phyloP scores from a whole-genome alignment of 2,797 vertebrate genomes.

The Brachyalestes nurse region DNA sequence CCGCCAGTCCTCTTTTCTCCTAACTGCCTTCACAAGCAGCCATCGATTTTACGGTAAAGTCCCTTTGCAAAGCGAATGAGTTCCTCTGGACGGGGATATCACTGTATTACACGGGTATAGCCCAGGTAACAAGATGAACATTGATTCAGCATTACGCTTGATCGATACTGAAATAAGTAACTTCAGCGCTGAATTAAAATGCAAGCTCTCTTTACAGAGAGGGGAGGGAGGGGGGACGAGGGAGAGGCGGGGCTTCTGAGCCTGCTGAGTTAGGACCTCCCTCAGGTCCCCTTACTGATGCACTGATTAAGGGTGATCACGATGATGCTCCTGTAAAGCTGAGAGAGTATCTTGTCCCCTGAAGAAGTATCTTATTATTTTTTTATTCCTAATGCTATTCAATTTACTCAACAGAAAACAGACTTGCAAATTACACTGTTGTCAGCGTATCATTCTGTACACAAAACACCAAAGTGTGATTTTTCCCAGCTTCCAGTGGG shows the following conservation, averaged over 20 bases:
- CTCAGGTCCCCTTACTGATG: conserved; percentile 41
- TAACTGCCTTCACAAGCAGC: conserved; percentile 84
- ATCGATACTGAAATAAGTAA: conserved; percentile 99
- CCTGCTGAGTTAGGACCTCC: conserved; percentile 26
- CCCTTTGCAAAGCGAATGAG: conserved; percentile 96
- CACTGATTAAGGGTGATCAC: conserved; percentile 43
- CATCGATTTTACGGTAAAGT: conserved; percentile 98
- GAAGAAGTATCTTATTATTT: conserved; percentile 20
- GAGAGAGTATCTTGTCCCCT: conserved; percentile 9
- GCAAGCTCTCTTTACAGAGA: conserved; percentile 90
- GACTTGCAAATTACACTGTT: conserved; percentile 15
- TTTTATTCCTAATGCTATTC: not conserved
- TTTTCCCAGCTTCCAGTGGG: not conserved
- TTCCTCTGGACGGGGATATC: conserved; percentile 94
- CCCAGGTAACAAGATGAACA: conserved; percentile 98
- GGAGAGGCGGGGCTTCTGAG: conserved; percentile 45
- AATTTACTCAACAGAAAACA: not conserved
- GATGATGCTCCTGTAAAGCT: conserved; percentile 27
- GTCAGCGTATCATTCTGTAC: not conserved
- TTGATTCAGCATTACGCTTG: conserved; percentile 99
- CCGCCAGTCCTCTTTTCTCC: conserved; percentile 82
- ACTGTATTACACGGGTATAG: conserved; percentile 98
- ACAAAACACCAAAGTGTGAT: not conserved
- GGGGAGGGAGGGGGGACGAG: conserved; percentile 76
- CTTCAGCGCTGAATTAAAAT: conserved; percentile 98